phyloP scores from a whole-genome alignment of 2,797 vertebrate species.

The Mus spretus region DNA sequence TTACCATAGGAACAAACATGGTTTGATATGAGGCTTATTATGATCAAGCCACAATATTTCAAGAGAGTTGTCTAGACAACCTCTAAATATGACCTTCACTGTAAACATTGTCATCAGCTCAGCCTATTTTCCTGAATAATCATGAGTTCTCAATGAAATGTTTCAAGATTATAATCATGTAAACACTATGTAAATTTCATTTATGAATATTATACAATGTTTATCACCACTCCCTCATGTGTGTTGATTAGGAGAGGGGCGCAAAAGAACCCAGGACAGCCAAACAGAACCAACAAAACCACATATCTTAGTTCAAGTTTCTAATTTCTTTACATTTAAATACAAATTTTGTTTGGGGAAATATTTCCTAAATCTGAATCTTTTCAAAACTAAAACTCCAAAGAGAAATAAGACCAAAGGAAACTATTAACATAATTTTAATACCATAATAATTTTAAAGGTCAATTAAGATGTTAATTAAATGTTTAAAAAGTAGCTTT shows the following conservation, averaged over 20 bases:
- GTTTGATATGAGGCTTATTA: background rate
- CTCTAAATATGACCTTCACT: background rate
- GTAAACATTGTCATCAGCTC: background rate
- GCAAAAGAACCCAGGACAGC: background rate
- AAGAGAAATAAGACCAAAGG: background rate
- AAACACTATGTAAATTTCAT: background rate
- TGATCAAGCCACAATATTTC: background rate
- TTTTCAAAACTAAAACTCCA: slow-evolving; percentile 16
- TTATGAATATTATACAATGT: background rate
- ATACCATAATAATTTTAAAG: slow-evolving; percentile 10
- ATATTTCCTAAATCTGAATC: background rate
- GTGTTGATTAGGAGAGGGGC: background rate
- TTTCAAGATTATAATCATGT: background rate
- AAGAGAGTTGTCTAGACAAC: no score
- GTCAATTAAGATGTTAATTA: background rate
- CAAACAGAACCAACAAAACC: background rate
- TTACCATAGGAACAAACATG: background rate
- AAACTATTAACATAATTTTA: background rate
- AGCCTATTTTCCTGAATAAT: background rate
- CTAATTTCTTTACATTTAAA: background rate
- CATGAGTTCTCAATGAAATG: background rate
- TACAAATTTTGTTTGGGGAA: background rate
- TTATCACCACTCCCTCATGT: background rate
- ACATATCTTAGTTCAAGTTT: background rate
- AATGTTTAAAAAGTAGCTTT: background rate